Evolutionary conservation across 1,140 invertebrate genomes (phyloP).

Genomic region (Aphis gossypii): DNA sequence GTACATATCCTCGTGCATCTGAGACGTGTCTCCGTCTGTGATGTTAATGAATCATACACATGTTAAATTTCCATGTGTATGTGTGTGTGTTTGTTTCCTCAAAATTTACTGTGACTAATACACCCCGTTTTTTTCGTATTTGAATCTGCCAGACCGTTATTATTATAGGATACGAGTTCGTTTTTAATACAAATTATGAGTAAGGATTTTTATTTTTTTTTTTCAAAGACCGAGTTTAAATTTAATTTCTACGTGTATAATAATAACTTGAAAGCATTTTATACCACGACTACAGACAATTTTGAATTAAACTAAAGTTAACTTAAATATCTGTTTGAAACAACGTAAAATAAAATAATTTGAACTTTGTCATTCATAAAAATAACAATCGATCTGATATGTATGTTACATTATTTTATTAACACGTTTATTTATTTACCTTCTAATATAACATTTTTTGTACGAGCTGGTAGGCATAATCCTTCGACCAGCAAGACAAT

Average conservation of each 20-base stretch:
- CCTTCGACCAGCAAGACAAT: not conserved
- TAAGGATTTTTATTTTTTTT: not conserved
- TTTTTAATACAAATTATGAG: not conserved
- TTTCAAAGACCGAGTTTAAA: not conserved
- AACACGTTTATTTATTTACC: not conserved
- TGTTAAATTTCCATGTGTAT: not conserved
- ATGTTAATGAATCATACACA: constrained; percentile 54
- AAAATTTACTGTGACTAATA: constrained; percentile 44
- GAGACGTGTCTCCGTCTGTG: not conserved
- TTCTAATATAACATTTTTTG: constrained; percentile 28
- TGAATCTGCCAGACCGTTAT: not conserved
- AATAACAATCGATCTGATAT: not conserved
- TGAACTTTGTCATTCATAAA: not conserved
- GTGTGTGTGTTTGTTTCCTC: not conserved
- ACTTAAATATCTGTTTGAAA: not conserved
- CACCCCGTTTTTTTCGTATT: not conserved
- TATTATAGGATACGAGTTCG: not conserved
- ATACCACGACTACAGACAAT: not conserved
- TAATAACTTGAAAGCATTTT: not conserved
- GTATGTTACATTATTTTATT: not conserved
- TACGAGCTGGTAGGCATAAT: not conserved
- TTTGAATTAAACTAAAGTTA: not conserved
- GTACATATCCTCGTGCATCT: not conserved
- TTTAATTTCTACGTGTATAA: not conserved
- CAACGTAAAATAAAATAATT: not conserved